Evolutionary conservation across 1,140 invertebrate species (phyloP).

Genomic region (Helicorthomorpha holstii): DNA sequence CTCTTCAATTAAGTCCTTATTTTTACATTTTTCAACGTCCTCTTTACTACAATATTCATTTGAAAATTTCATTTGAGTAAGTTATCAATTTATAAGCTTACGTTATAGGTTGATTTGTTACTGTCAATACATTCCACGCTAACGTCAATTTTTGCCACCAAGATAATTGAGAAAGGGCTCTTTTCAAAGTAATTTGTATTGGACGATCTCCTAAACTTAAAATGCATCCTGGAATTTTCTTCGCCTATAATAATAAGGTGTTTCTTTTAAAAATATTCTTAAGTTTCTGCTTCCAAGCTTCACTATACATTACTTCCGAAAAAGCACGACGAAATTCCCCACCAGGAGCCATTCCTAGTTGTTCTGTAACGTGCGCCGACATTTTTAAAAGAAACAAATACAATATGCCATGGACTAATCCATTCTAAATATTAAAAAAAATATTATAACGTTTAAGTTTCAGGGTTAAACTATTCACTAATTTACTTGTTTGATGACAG

Average conservation of each 20-base stretch:
- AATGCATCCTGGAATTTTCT: conserved; percentile 60
- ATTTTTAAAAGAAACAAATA: conserved; percentile 77
- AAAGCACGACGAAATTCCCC: conserved; percentile 88
- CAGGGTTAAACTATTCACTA: background rate
- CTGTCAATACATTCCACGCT: conserved; percentile 59
- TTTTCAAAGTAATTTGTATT: conserved; percentile 70
- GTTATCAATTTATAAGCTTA: no score
- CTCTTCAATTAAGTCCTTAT: conserved; percentile 74
- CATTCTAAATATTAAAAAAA: conserved; percentile 26
- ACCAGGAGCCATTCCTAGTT: conserved; percentile 93
- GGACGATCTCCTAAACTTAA: conserved; percentile 80
- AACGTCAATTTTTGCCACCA: conserved; percentile 77
- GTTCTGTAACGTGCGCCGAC: conserved; percentile 79
- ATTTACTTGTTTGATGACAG: conserved; percentile 21
- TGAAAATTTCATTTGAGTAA: conserved; percentile 12
- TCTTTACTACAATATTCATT: conserved; percentile 49
- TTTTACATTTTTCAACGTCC: conserved; percentile 85
- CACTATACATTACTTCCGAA: conserved; percentile 44
- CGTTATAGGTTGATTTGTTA: conserved; percentile 62
- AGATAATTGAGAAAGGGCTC: conserved; percentile 60
- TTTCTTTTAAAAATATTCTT: background rate
- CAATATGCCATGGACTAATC: conserved; percentile 67
- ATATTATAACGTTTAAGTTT: background rate
- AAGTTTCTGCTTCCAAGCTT: background rate
- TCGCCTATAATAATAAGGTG: conserved; percentile 36